These are phyloP conservation scores for Mergus octosetaceus DNA, from an alignment of 2,797 vertebrate genomes.

Conservation along the genomic window DNA sequence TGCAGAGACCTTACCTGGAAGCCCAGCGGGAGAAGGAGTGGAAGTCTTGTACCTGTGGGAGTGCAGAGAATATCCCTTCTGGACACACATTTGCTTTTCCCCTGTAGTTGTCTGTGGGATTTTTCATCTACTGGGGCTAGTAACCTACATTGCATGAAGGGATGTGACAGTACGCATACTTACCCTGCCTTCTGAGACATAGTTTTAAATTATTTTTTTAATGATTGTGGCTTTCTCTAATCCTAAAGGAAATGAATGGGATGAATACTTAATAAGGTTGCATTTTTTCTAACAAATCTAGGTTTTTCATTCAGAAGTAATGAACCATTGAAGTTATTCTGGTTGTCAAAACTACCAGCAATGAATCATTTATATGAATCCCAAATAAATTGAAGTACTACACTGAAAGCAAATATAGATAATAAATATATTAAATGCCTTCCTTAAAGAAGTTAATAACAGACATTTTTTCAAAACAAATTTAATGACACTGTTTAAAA, in stretches of 20 bases:
- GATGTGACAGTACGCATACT: not conserved
- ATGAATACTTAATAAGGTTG: not conserved
- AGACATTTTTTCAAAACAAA: not conserved
- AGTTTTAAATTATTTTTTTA: not conserved
- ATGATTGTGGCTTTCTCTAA: not conserved
- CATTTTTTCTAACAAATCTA: not conserved
- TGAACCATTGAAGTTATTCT: not conserved
- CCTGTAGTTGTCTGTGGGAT: not conserved
- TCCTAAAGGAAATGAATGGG: not conserved
- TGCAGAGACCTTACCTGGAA: not conserved
- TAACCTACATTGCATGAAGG: not conserved
- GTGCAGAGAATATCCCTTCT: not conserved
- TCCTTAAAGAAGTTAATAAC: not conserved
- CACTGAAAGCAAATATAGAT: not conserved
- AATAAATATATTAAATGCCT: not conserved
- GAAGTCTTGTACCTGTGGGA: not conserved
- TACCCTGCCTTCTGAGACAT: not conserved
- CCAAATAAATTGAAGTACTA: not conserved
- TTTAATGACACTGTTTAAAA: not conserved
- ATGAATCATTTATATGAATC: not conserved
- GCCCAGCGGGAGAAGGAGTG: not conserved
- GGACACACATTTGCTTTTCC: not conserved
- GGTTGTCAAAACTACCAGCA: not conserved
- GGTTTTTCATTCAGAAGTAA: not conserved
- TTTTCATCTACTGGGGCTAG: not conserved